A percentile compares a stretch with the other conserved stretches of the same genome.
These are phyloP conservation scores for Falco cherrug DNA, from an alignment of 2,797 vertebrate genomes.

Conservation along the genomic window DNA sequence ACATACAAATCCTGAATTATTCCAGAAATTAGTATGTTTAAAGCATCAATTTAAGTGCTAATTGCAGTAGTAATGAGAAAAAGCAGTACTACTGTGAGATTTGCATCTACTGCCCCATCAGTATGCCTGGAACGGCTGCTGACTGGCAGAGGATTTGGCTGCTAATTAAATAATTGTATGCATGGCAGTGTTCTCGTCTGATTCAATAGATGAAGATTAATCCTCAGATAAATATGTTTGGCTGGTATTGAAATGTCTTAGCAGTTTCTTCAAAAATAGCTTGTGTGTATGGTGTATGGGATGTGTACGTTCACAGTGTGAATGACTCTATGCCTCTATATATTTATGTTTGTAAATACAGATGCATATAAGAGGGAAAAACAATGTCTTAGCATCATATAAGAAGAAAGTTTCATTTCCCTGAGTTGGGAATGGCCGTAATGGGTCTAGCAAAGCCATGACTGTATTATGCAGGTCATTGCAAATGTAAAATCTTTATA, in stretches of 20 bases:
- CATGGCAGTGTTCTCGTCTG: constrained; percentile 91
- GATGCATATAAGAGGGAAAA: constrained; percentile 47
- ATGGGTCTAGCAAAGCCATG: background rate
- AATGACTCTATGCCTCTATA: constrained; percentile 38
- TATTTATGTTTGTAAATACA: constrained; percentile 49
- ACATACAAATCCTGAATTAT: constrained; percentile 94
- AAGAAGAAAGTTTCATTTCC: constrained; percentile 3
- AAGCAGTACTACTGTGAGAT: constrained; percentile 88
- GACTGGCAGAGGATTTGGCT: constrained; percentile 87
- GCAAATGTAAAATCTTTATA: background rate
- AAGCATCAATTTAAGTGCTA: constrained; percentile 98
- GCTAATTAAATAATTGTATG: constrained; percentile 99
- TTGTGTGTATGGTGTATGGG: constrained; percentile 57
- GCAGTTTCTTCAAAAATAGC: constrained; percentile 84
- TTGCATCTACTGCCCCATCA: constrained; percentile 91
- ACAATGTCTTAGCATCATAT: background rate
- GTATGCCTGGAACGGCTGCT: constrained; percentile 83
- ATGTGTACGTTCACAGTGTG: constrained; percentile 19
- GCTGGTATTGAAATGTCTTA: constrained; percentile 87
- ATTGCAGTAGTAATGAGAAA: constrained; percentile 98
- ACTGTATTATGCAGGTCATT: background rate
- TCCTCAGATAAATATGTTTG: constrained; percentile 99
- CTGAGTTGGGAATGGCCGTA: background rate
- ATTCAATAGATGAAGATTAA: constrained; percentile 95
- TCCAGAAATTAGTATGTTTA: constrained; percentile 92